phyloP scores from a whole-genome alignment of 2,888 invertebrate species.

The Xanthostigma xanthostigma region DNA sequence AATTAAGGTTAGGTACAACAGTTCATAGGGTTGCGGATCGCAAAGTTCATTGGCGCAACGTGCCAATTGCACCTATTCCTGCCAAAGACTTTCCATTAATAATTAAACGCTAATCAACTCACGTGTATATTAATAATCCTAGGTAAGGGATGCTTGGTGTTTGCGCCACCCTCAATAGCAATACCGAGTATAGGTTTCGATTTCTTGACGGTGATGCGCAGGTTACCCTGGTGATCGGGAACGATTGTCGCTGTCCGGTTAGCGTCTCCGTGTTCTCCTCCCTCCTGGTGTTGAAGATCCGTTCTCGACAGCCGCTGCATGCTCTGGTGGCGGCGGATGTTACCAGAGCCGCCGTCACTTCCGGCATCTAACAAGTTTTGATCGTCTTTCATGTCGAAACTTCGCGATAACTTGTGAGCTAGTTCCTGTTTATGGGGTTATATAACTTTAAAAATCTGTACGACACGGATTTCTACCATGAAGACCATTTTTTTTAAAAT shows the following conservation, averaged over 20 bases:
- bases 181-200: constrained; percentile 89
- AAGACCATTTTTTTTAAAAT: no score
- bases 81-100: background rate
- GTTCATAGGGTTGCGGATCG: no score
- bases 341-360: constrained; percentile 33
- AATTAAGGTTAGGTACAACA: no score
- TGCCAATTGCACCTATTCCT: no score
- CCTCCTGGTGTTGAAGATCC: constrained; percentile 29
- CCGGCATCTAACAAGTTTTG: constrained; percentile 55
- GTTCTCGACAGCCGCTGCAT: constrained; percentile 58
- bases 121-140: constrained; percentile 95
- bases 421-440: constrained; percentile 44
- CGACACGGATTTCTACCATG: no score
- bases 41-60: no score
- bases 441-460: no score
- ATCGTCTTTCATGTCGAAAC: constrained; percentile 81
- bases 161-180: constrained; percentile 93
- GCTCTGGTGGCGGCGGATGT: constrained; percentile 58
- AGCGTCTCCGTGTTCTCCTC: constrained; percentile 11
- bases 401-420: constrained; percentile 73
- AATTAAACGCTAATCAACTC: constrained; percentile 26
- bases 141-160: constrained; percentile 88
- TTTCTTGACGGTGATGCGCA: constrained; percentile 81
- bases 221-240: constrained; percentile 74
- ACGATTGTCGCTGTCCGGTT: constrained; percentile 42